Evolutionary conservation across 2,888 invertebrate species (phyloP).

Genomic region (Orthosia gothica): DNA sequence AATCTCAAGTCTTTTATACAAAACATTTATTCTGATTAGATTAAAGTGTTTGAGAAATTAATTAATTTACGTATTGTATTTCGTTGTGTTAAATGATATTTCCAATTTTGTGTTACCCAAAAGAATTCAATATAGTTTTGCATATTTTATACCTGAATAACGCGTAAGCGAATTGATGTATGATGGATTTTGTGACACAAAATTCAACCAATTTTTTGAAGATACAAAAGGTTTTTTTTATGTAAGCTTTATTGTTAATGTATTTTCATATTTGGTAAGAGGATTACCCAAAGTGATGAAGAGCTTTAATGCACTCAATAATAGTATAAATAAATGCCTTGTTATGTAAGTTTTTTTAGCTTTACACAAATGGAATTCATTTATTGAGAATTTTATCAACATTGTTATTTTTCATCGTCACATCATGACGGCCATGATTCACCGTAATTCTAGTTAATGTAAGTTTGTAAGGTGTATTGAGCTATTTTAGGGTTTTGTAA

Average conservation of each 20-base stretch:
- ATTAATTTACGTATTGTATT: not conserved
- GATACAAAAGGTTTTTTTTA: constrained; percentile 2
- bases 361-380: not conserved
- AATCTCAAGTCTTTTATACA: constrained; percentile 23
- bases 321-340: not conserved
- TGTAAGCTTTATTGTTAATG: not conserved
- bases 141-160: not conserved
- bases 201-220: constrained; percentile 1
- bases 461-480: not conserved
- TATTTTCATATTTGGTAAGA: constrained; percentile 19
- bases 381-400: not conserved
- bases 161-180: constrained; percentile 21
- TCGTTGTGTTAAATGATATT: not conserved
- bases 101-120: not conserved
- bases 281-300: constrained; percentile 16
- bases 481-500: not conserved
- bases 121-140: constrained; percentile 11
- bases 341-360: not conserved
- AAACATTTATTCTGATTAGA: constrained; percentile 7
- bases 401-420: not conserved
- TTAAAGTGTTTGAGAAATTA: constrained; percentile 4
- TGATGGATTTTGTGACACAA: constrained; percentile 15
- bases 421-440: too few relatives aligned
- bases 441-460: too few relatives aligned
- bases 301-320: constrained; percentile 1